Conservation (phyloP, 2,888 invertebrate species). For the Archips crataeganus region DNA sequence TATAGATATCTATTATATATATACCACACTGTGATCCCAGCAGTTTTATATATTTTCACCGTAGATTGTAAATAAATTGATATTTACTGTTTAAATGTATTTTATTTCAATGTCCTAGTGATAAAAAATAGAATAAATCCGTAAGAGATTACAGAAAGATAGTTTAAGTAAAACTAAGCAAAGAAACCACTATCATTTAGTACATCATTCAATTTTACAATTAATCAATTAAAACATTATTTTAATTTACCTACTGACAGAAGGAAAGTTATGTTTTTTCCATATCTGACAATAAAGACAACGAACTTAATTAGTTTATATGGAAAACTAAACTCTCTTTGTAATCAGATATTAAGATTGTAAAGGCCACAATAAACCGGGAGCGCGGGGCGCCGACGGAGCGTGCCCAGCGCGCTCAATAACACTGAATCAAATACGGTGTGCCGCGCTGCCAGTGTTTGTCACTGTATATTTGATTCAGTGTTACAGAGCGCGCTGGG, state of each 20-base stretch:
- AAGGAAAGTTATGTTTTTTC: neutral
- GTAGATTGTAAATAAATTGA: conserved; percentile 37
- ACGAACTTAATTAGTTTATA: no score
- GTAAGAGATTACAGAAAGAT: neutral
- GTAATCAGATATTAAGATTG: no score
- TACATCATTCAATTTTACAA: neutral
- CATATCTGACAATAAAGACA: no score
- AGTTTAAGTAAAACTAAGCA: neutral
- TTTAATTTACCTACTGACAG: neutral
- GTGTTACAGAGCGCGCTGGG: no score
- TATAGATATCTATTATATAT: conserved; percentile 11
- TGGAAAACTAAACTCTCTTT: no score
- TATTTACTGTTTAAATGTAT: conserved; percentile 36
- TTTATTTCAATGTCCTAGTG: neutral
- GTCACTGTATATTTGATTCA: no score
- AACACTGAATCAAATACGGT: no score
- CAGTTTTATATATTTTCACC: conserved; percentile 34
- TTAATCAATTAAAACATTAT: neutral
- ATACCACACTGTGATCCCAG: conserved; percentile 20
- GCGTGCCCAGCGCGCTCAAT: no score
- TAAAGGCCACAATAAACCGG: no score
- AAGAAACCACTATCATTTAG: neutral
- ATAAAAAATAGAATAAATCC: neutral
- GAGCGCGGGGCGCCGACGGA: no score
- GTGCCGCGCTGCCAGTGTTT: no score